Evolutionary conservation across 1,140 invertebrate genomes (phyloP), one percentile per base, ranked within the genome.

Genomic region (Sinella curviseta): DNA sequence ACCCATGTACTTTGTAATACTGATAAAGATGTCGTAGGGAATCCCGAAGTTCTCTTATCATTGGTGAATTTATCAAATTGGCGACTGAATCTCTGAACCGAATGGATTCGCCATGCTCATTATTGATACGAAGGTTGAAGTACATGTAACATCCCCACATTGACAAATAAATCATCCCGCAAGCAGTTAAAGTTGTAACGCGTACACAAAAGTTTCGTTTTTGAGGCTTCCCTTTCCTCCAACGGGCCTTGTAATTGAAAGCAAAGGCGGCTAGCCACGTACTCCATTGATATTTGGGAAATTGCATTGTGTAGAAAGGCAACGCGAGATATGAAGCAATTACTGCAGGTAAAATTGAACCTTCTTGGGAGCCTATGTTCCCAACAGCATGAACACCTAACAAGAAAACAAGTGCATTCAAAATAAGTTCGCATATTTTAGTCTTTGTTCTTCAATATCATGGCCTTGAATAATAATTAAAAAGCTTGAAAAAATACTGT

Each of bases 41-140:
- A 84, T 93, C 90, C 84, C 92, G 92, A 30, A 94, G 88, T 81
- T 95, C 92, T 20, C 89, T 88, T 91, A 92, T 93, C 83, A 91
- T 90, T 16, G 95, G 94, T 14, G 95, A 96, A 0, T 93, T 95
- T 77, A 97, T 92, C 85, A 98, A 96, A 86, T 98, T 94, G 82
- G 93, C 90, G 0, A 97, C 81, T 0, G 95, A 95, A 86, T 97
- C 96, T 76, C 94, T 91, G 4, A 97, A 86, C 77, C 94, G 95
- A 0, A 97, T 91, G 85, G 94, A 92, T 83, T 97, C 94, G 3
- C 95, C 96, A 80, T 97, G 92, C 76, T 92, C 92, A 84, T 95
- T 94, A 0, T 92, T 93, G 20, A 98, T 89, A 57, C 91, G 35
- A 17, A 94, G 94, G 86, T 97, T 97, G 86, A 97, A 97, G 86